A percentile compares a stretch with the other conserved stretches of the same genome.
Conservation (phyloP, 2,113 vertebrate species). For the Isurus oxyrinchus region DNA sequence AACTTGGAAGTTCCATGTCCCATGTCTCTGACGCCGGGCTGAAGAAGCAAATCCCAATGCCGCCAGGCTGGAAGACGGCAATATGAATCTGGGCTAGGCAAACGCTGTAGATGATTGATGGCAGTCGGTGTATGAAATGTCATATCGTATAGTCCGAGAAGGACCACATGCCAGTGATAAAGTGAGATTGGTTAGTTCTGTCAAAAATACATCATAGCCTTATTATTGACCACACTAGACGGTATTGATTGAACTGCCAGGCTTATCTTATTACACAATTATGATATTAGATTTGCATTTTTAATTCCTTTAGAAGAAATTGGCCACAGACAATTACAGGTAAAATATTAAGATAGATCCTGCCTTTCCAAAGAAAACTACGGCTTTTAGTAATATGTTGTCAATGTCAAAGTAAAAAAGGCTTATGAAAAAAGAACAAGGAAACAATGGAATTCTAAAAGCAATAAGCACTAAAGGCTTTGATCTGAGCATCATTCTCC, state of each 20-base stretch:
- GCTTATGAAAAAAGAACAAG: constrained; percentile 43
- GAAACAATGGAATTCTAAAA: constrained; percentile 45
- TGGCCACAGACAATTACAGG: constrained; percentile 56
- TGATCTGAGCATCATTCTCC: constrained; percentile 37
- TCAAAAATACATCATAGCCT: constrained; percentile 52
- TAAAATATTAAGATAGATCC: constrained; percentile 58
- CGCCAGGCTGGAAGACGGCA: constrained; percentile 47
- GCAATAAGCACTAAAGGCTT: constrained; percentile 41
- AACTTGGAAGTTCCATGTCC: constrained; percentile 40
- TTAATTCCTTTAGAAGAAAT: constrained; percentile 78
- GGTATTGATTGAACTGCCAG: constrained; percentile 72
- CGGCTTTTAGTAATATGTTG: constrained; percentile 55
- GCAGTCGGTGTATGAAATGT: constrained; percentile 56
- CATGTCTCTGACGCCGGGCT: constrained; percentile 42
- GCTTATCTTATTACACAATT: constrained; percentile 71
- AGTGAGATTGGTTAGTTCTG: constrained; percentile 66
- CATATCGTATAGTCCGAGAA: constrained; percentile 54
- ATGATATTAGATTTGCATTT: constrained; percentile 84
- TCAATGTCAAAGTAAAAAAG: constrained; percentile 49
- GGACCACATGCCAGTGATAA: constrained; percentile 65
- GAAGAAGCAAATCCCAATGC: constrained; percentile 41
- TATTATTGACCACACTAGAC: constrained; percentile 57
- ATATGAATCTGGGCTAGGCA: constrained; percentile 48
- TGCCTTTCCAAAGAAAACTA: constrained; percentile 46
- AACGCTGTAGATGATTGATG: constrained; percentile 57